These are phyloP conservation scores for Oligia strigilis DNA, from an alignment of 2,888 invertebrate genomes.

Conservation along the genomic window DNA sequence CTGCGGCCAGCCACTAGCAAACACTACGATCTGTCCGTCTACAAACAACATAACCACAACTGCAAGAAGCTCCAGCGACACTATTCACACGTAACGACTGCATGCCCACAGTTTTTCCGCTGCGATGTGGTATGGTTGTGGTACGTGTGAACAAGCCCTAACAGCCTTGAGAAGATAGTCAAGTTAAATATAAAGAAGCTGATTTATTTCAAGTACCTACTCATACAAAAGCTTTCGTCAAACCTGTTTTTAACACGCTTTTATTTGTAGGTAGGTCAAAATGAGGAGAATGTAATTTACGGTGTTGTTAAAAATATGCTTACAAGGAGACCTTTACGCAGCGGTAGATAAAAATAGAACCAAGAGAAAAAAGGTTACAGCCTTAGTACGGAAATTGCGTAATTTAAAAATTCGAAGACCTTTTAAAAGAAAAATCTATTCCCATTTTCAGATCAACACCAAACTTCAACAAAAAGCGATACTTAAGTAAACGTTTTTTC, in stretches of 20 bases:
- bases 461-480: conserved; percentile 41
- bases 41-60: background rate
- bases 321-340: conserved; percentile 15
- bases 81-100: no score
- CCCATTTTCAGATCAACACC: conserved; percentile 38
- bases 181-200: background rate
- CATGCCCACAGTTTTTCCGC: background rate
- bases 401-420: conserved; percentile 43
- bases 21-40: no score
- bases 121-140: background rate
- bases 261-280: background rate
- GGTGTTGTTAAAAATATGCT: conserved; percentile 27
- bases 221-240: conserved; percentile 12
- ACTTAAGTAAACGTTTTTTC: conserved; percentile 35
- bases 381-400: conserved; percentile 33
- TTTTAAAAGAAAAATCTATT: conserved; percentile 20
- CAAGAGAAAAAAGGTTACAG: conserved; percentile 25
- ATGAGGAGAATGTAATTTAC: conserved; percentile 17
- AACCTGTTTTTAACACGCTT: background rate
- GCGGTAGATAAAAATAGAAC: conserved; percentile 22
- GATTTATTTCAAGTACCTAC: background rate
- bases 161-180: no score
- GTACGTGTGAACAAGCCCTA: no score
- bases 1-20: no score
- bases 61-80: background rate